These are phyloP conservation scores for Pipistrellus pygmaeus DNA, from an alignment of 2,797 vertebrate genomes.

Conservation along the genomic window DNA sequence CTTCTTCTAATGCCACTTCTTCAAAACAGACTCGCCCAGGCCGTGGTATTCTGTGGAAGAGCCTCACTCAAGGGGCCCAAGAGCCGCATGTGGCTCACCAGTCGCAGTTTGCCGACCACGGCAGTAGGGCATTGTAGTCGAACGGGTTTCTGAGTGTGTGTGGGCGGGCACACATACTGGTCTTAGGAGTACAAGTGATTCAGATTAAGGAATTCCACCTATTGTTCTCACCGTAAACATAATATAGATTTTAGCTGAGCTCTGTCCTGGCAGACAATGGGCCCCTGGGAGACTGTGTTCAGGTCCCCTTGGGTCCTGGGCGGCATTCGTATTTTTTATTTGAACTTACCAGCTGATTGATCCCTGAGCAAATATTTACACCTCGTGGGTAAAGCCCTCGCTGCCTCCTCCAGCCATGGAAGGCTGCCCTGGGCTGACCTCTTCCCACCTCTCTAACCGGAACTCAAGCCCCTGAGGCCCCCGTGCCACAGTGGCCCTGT, in stretches of 20 bases:
- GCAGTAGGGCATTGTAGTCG: background rate
- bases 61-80: too few relatives aligned
- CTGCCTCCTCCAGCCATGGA: background rate
- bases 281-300: background rate
- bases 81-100: too few relatives aligned
- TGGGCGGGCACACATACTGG: rapidly evolving
- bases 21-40: too few relatives aligned
- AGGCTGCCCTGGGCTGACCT: background rate
- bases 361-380: background rate
- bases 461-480: background rate
- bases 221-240: background rate
- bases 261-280: background rate
- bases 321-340: background rate
- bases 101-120: too few relatives aligned
- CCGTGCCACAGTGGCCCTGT: background rate
- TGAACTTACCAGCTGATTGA: background rate
- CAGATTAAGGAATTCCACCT: background rate
- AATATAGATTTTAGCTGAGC: background rate
- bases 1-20: too few relatives aligned
- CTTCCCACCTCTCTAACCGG: background rate
- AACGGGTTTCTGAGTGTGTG: background rate
- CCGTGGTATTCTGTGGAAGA: too few relatives aligned
- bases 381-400: background rate
- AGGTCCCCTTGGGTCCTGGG: background rate
- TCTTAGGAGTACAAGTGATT: background rate